Evolutionary conservation across 1,140 invertebrate species (phyloP), one percentile per base, ranked within the genome.

Genomic region (Megathymus violae): DNA sequence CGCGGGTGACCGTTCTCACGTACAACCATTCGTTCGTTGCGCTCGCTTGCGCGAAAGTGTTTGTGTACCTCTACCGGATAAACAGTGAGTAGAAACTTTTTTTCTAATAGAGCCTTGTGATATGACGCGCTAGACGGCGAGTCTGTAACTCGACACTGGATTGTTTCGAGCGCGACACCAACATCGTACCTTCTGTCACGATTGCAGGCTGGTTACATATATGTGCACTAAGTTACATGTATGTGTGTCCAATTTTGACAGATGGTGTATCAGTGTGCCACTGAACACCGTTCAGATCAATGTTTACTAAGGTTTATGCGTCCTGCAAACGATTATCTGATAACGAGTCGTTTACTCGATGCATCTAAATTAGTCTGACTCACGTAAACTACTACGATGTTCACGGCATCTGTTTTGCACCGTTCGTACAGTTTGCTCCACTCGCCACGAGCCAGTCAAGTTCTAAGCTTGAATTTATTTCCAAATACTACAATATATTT

Each of bases 61-160:
- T 77, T 78, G 75, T 82, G 71, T 67, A 56, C 65, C 59, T 51
- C 60, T 66, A 62, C 54, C 59, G 68, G 69, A 79, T 71, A 58
- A 74, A 78, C 41, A 65, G 80, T 82, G 70, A 82, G 78, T 82
- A 77, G 27, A 50, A 60, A 31, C 48, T 51, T 64, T 64, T 61
- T 65, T 67, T 62, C 22, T 62, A 41, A 36, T 27, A 31, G 34
- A 6, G 16, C 50, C 1, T n/a, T 19, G 38, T 59, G 44, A 40
- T 62, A 59, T 34, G 13, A 36, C 22, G 50, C 9, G 41, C 16
- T 34, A 34, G 62, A 48, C 38, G 19, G 16, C 44, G 36, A 36
- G 40, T 17, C 51, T 47, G 63, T 62, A 56, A 69, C 44, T 15
- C 46, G 51, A 62, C 19, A 52, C 58, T 47, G 48, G 63, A 22